phyloP scores from a whole-genome alignment of 2,113 vertebrate genomes.

The Hyla sarda region DNA sequence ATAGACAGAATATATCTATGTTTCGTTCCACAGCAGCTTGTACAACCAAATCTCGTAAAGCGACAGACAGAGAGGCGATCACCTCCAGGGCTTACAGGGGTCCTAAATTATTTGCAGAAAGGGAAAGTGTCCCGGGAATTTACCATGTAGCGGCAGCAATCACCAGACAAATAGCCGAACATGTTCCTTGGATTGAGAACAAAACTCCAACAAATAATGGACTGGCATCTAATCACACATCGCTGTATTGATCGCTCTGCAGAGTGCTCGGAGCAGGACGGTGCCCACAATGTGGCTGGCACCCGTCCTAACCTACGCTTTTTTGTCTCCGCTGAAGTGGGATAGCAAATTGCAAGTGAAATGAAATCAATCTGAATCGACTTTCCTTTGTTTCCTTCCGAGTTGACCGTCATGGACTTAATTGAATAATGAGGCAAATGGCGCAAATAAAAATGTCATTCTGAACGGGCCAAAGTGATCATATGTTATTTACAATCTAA shows the following conservation, averaged over 20 bases:
- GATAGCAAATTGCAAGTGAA: slow-evolving; percentile 74
- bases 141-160: not conserved
- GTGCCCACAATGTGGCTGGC: slow-evolving; percentile 40
- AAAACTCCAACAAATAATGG: slow-evolving; percentile 64
- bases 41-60: not conserved
- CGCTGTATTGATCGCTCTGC: slow-evolving; percentile 61
- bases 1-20: not conserved
- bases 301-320: slow-evolving; percentile 64
- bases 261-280: slow-evolving; percentile 49
- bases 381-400: slow-evolving; percentile 65
- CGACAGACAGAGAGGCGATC: not conserved
- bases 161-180: slow-evolving; percentile 52
- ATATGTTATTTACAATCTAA: not conserved
- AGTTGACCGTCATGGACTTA: slow-evolving; percentile 69
- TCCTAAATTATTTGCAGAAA: not conserved
- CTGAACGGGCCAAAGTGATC: not conserved
- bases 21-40: not conserved
- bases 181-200: slow-evolving; percentile 61
- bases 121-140: not conserved
- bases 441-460: not conserved
- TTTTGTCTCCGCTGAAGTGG: slow-evolving; percentile 67
- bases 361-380: slow-evolving; percentile 70
- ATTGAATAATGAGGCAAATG: slow-evolving; percentile 49
- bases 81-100: not conserved
- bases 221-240: slow-evolving; percentile 63